Evolutionary conservation across 2,113 vertebrate genomes (phyloP), one percentile per base, ranked within the genome.

Genomic region (Plectropomus leopardus): DNA sequence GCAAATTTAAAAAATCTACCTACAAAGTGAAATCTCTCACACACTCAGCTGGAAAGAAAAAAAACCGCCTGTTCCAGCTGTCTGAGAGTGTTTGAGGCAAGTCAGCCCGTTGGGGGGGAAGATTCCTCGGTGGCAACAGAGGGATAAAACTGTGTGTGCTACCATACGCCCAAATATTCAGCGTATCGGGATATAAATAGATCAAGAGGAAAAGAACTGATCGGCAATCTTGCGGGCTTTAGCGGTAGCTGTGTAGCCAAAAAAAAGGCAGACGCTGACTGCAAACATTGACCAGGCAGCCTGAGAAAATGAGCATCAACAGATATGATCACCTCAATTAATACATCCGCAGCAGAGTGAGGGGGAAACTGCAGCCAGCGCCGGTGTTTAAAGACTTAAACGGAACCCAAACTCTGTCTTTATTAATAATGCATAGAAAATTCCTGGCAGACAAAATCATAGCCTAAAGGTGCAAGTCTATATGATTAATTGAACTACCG

Each of bases 341-440:
- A 94, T 88, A 88, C 87, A 93, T 92, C 93, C 83, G 94, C 93
- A 94, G 93, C 92, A 91, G 87, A 88, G 83, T 80, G 75, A 84
- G 79, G 74, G 24, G 80, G 83, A 78, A 84, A 85, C 90, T 86
- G 89, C 84, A 85, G 78, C 85, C 84, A 67, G 76, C 68, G 26
- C 80, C 63, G 64, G 58, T 75, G 83, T 89, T 77, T 89, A 63
- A 76, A 80, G 73, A 89, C 86, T 81, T 80, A 64, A 80, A 77
- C 87, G 74, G 60, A 90, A 61, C 76, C 61, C 59, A 92, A 84
- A 92, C 87, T 90, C 84, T 85, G 74, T 76, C 75, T 69, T 75
- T 83, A 82, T 86, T 51, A 89, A 77, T 76, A 84, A 88, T 80
- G 76, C 81, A 90, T 17, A 17, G 51, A 79, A 71, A 68, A 71